Percentiles rank a stretch among this genome's conserved stretches.
These are phyloP conservation scores for Leuciscus idus DNA, from an alignment of 2,113 vertebrate genomes.

Conservation along the genomic window DNA sequence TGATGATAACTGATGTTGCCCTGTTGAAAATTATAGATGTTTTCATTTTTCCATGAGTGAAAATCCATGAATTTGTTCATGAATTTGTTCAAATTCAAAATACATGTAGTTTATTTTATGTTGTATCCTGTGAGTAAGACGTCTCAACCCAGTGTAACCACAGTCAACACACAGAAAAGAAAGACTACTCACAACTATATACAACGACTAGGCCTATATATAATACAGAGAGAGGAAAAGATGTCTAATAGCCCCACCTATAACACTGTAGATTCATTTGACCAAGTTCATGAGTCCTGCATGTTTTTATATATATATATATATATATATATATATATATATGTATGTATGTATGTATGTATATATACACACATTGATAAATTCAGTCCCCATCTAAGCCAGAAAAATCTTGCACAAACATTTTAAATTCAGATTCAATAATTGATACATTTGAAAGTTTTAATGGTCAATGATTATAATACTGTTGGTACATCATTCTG, in stretches of 20 bases:
- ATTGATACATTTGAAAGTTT: background rate
- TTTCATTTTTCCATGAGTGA: background rate
- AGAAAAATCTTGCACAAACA: background rate
- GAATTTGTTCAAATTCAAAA: conserved; percentile 29
- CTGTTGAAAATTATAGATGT: background rate
- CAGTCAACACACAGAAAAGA: background rate
- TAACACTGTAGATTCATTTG: conserved; percentile 18
- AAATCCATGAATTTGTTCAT: too few species aligned
- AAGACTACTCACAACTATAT: background rate
- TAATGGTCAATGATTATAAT: conserved; percentile 8
- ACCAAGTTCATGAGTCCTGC: conserved; percentile 1
- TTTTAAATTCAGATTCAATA: background rate
- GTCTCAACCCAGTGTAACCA: background rate
- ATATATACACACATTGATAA: background rate
- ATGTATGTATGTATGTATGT: too few species aligned
- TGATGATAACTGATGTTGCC: background rate
- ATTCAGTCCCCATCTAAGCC: background rate
- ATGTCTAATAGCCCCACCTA: background rate
- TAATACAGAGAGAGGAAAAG: background rate
- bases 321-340: background rate
- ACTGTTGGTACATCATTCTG: background rate
- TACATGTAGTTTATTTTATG: background rate
- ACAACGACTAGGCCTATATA: conserved; percentile 12
- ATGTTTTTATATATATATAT: too few species aligned
- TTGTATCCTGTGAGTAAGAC: conserved; percentile 34